A percentile compares a stretch with the other conserved stretches of the same genome.
Conservation (phyloP, 2,113 vertebrate species). For the Paratilapia polleni region DNA sequence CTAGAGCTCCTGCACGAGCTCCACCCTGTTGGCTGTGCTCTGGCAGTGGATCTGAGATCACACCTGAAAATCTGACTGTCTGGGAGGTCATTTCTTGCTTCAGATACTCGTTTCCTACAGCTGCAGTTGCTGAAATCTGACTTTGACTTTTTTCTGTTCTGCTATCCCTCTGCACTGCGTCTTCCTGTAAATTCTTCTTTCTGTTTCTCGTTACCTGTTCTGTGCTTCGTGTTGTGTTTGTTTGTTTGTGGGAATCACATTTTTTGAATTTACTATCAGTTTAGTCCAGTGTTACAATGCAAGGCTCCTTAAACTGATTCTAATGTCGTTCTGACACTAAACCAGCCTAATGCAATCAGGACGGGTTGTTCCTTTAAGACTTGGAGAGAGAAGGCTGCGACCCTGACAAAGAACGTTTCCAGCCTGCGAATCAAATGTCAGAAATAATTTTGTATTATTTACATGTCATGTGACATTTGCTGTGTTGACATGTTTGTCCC, state of each 20-base stretch:
- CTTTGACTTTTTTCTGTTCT: neutral
- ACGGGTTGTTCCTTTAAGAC: neutral
- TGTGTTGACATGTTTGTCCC: neutral
- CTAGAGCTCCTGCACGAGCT: constrained; percentile 33
- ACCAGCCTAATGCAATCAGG: neutral
- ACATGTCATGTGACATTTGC: neutral
- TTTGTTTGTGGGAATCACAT: neutral
- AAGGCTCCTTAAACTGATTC: neutral
- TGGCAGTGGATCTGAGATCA: neutral
- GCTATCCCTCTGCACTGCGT: constrained; percentile 1
- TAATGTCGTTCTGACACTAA: neutral
- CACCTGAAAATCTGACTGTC: neutral
- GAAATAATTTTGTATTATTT: neutral
- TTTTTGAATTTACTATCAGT: neutral
- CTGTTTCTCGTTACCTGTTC: neutral
- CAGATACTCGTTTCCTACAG: neutral
- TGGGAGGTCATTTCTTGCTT: neutral
- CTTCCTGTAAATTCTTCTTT: neutral
- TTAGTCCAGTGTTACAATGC: neutral
- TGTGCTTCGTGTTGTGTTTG: neutral
- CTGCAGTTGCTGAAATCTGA: neutral
- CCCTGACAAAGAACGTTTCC: neutral
- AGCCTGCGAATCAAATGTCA: neutral
- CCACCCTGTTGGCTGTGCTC: neutral
- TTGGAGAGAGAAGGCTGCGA: neutral